Evolutionary conservation across 2,797 vertebrate species (phyloP).

Genomic region (Macroramphosus scolopax): DNA sequence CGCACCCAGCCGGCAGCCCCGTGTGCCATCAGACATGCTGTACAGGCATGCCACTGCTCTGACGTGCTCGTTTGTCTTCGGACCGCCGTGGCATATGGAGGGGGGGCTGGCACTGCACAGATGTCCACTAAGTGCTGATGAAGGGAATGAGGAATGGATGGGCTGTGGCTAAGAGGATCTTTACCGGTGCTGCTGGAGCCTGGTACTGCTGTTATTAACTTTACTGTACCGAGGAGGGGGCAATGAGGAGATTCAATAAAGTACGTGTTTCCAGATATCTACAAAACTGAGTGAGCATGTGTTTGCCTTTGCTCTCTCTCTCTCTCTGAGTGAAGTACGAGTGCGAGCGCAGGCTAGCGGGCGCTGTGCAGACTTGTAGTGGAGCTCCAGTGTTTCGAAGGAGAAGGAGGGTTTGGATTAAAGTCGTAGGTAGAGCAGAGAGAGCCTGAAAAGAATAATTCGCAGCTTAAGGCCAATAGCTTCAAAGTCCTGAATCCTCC

Average conservation of each 20-base stretch:
- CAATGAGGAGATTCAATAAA: constrained; percentile 43
- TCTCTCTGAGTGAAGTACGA: constrained; percentile 6
- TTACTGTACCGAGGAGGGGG: constrained; percentile 45
- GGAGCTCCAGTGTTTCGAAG: constrained; percentile 40
- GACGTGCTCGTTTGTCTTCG: constrained; percentile 78
- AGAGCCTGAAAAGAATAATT: constrained; percentile 91
- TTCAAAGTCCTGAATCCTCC: constrained; percentile 96
- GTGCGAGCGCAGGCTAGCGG: constrained; percentile 2
- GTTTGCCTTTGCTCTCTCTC: constrained; percentile 34
- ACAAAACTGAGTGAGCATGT: constrained; percentile 32
- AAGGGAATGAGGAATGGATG: constrained; percentile 70
- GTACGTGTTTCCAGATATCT: constrained; percentile 52
- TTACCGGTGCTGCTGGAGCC: constrained; percentile 60
- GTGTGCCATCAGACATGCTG: constrained; percentile 59
- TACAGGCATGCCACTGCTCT: constrained; percentile 63
- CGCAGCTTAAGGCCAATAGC: constrained; percentile 96
- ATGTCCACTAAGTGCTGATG: constrained; percentile 81
- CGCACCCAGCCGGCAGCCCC: constrained; percentile 51
- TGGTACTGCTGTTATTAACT: constrained; percentile 64
- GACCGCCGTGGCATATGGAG: constrained; percentile 72
- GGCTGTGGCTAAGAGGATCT: constrained; percentile 54
- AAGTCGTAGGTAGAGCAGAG: constrained; percentile 67
- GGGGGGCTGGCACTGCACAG: constrained; percentile 78
- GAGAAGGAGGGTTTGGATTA: constrained; percentile 61
- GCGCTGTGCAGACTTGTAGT: constrained; percentile 27